Conservation (phyloP, 2,888 invertebrate species). For the Drosophila quinaria region DNA sequence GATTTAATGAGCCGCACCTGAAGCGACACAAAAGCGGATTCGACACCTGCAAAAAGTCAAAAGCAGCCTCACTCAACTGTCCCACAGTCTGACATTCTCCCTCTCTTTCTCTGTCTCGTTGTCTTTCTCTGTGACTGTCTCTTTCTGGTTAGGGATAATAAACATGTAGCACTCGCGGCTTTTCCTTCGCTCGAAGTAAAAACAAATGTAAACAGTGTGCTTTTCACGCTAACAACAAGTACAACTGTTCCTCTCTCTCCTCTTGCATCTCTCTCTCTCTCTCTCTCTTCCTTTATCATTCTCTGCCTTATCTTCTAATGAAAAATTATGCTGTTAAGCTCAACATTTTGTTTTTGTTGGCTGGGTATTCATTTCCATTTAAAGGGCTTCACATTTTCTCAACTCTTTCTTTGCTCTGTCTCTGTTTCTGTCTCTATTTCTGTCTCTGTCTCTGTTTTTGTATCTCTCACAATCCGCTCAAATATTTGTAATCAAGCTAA, state of each 20-base stretch:
- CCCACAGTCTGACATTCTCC: conserved; percentile 1
- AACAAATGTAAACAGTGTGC: conserved; percentile 78
- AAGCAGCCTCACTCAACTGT: conserved; percentile 12
- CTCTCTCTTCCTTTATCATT: neutral
- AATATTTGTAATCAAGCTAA: conserved; percentile 45
- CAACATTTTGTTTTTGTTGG: conserved; percentile 27
- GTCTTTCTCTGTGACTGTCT: conserved; percentile 5
- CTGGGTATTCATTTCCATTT: conserved; percentile 54
- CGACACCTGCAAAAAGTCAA: conserved; percentile 30
- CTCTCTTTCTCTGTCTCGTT: neutral
- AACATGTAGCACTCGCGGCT: conserved; percentile 17
- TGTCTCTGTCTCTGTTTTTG: conserved; percentile 7
- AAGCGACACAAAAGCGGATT: conserved; percentile 46
- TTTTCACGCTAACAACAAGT: conserved; percentile 58
- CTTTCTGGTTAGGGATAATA: conserved; percentile 12
- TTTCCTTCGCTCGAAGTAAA: conserved; percentile 38
- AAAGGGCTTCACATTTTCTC: conserved; percentile 34
- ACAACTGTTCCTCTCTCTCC: neutral
- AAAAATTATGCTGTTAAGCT: conserved; percentile 64
- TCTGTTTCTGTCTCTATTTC: conserved; percentile 6
- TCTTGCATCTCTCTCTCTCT: too few species aligned
- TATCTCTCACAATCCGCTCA: conserved; percentile 42
- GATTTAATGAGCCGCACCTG: conserved; percentile 76
- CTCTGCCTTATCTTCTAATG: conserved; percentile 47
- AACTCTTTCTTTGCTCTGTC: conserved; percentile 18